Evolutionary conservation across 2,113 vertebrate species (phyloP).

Genomic region (Tragelaphus scriptus): DNA sequence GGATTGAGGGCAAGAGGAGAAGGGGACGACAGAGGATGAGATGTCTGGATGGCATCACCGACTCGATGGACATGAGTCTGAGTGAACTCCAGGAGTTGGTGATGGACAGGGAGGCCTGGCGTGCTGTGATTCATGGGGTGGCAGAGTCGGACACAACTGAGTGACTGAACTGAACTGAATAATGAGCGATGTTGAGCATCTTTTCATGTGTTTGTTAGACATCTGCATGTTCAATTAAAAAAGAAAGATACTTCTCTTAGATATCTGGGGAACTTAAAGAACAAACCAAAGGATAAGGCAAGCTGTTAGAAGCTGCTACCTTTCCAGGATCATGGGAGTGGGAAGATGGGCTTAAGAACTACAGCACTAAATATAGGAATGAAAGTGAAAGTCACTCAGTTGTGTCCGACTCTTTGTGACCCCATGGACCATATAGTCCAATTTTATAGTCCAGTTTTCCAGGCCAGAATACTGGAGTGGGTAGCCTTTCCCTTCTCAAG

Average conservation of each 20-base stretch:
- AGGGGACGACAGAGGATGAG: too few species aligned
- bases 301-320: neutral
- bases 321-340: neutral
- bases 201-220: neutral
- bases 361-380: neutral
- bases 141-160: too few species aligned
- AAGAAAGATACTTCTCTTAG: neutral
- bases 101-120: too few species aligned
- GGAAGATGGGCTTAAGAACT: neutral
- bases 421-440: neutral
- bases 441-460: neutral
- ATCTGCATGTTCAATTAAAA: neutral
- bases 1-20: too few species aligned
- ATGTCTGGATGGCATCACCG: too few species aligned
- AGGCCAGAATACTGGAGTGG: neutral
- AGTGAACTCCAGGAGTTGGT: too few species aligned
- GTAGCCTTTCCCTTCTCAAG: neutral
- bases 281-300: neutral
- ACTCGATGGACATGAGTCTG: too few species aligned
- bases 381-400: neutral
- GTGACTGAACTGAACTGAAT: too few species aligned
- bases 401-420: neutral
- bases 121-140: too few species aligned
- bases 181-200: neutral
- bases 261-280: neutral